Conservation (phyloP, 64 coral and sea anemone species). For the Pachyseris speciosa region DNA sequence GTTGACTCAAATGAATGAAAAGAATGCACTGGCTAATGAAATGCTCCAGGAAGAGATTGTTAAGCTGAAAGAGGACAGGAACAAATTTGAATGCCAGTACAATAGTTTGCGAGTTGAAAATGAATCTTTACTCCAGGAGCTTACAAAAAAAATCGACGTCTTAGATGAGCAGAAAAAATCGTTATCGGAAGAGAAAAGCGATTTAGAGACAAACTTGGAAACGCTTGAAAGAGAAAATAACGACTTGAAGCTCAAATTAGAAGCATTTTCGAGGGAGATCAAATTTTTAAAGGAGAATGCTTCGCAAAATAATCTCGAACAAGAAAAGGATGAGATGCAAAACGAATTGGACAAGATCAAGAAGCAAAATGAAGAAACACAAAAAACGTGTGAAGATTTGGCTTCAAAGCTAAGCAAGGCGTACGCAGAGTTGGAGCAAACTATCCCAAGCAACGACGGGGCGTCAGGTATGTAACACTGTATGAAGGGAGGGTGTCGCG, state of each 20-base stretch:
- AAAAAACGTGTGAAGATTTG: slow-evolving; percentile 84
- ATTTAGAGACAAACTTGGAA: slow-evolving; percentile 50
- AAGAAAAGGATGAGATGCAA: slow-evolving; percentile 60
- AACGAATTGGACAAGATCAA: slow-evolving; percentile 66
- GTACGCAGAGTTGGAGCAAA: slow-evolving; percentile 69
- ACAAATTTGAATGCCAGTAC: slow-evolving; percentile 60
- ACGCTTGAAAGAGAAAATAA: slow-evolving; percentile 42
- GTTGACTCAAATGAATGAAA: slow-evolving; percentile 6
- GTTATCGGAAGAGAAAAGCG: slow-evolving; percentile 41
- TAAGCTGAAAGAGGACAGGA: slow-evolving; percentile 40
- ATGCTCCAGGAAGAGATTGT: slow-evolving; percentile 71
- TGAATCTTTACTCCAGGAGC: slow-evolving; percentile 59
- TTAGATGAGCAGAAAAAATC: slow-evolving; percentile 64
- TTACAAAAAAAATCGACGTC: slow-evolving; percentile 49
- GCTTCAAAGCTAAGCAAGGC: slow-evolving; percentile 87
- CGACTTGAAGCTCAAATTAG: slow-evolving; percentile 39
- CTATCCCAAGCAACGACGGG: not conserved
- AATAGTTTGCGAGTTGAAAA: slow-evolving; percentile 64
- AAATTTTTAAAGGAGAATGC: slow-evolving; percentile 44
- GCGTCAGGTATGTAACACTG: not conserved
- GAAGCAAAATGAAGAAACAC: slow-evolving; percentile 67
- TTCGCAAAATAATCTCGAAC: slow-evolving; percentile 13
- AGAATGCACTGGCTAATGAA: not conserved
- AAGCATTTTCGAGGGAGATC: slow-evolving; percentile 8
- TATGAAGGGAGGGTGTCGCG: not conserved